Base-by-base conservation (phyloP, 2,888 invertebrate genomes). In the Zaprionus lineosus region DNA sequence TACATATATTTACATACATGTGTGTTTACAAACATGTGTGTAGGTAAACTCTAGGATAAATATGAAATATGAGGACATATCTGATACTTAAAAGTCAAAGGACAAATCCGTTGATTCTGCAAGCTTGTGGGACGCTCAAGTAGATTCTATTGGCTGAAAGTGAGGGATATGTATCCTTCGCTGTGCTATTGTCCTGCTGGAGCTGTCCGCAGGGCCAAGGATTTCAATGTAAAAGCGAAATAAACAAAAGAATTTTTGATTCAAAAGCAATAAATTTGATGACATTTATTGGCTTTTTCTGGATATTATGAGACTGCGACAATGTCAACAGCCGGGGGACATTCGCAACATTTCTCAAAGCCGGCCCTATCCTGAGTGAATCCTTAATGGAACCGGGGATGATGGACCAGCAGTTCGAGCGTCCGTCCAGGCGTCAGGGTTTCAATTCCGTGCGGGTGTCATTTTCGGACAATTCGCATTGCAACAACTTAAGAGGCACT, bases 251-350 rank as follows among this genome's bases (percentile, higher is more conserved):
- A 77, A 86, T 75, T 85, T 82, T 84, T 78, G 72, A 78, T 81
- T 76, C 77, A 74, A 73, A 79, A 84, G 88, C 86, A 85, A 88
- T 89, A 89, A 88, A 89, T 89, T 88, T 81, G 77, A 86, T 82
- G 87, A 88, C 88, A 88, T 88, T 88, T 89, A 88, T 88, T 88
- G 88, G 85, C 85, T 89, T 88, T 87, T 77, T 73, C 61, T 51
- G 76, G 51, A 62, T 79, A 63, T 50, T 61, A 86, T 64, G 60
- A 59, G 57, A 36, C 66, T 52, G 28, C 53, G 15, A 48, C 52
- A 55, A 46, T 47, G 44, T 29, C 46, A 50, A 16, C 34, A 39
- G 31, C 11, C 31, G 46, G 33, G 34, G 60, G 82, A 41, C 56
- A 76, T 53, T 74, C 37, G 74, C 81, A 64, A 63, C 82, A 79